Percentiles rank a stretch among this genome's conserved stretches.
Conservation (phyloP, 2,888 invertebrate genomes). For the Chrysodeixis includens region DNA sequence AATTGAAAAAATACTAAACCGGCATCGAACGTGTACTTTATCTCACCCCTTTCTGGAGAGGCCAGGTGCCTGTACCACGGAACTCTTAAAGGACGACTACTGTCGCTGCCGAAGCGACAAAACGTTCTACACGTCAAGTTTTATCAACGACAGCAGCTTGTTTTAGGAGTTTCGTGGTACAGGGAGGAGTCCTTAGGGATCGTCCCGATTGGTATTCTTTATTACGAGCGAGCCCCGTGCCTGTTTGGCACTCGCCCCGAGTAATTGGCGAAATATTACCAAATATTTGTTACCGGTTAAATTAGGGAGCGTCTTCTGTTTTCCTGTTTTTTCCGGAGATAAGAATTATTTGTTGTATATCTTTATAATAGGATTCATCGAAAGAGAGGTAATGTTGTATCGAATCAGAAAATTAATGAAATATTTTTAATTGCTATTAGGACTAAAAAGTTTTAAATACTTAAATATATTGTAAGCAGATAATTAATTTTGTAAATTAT, state of each 20-base stretch:
- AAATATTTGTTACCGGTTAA: constrained; percentile 61
- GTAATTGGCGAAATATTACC: constrained; percentile 77
- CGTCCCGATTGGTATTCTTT: constrained; percentile 77
- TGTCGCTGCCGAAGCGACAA: too few relatives aligned
- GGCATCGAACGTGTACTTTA: constrained; percentile 65
- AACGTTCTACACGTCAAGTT: too few relatives aligned
- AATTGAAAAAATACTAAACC: constrained; percentile 76
- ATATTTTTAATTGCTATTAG: too few relatives aligned
- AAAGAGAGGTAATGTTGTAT: too few relatives aligned
- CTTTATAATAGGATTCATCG: too few relatives aligned
- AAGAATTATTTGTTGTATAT: neutral
- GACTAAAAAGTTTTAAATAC: too few relatives aligned
- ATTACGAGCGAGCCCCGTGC: constrained; percentile 68
- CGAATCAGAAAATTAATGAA: too few relatives aligned
- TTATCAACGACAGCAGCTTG: too few relatives aligned
- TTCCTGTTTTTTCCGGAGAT: constrained; percentile 24
- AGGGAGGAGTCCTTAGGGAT: constrained; percentile 61
- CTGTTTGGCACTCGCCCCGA: constrained; percentile 71
- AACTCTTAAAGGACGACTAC: too few relatives aligned
- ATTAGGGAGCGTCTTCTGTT: constrained; percentile 48
- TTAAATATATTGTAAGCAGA: too few relatives aligned
- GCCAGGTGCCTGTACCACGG: constrained; percentile 23
- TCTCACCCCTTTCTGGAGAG: constrained; percentile 75
- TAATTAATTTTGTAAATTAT: too few relatives aligned
- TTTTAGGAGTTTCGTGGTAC: too few relatives aligned